Evolutionary conservation across 1,140 invertebrate genomes (phyloP).

Genomic region (Formica selysi): DNA sequence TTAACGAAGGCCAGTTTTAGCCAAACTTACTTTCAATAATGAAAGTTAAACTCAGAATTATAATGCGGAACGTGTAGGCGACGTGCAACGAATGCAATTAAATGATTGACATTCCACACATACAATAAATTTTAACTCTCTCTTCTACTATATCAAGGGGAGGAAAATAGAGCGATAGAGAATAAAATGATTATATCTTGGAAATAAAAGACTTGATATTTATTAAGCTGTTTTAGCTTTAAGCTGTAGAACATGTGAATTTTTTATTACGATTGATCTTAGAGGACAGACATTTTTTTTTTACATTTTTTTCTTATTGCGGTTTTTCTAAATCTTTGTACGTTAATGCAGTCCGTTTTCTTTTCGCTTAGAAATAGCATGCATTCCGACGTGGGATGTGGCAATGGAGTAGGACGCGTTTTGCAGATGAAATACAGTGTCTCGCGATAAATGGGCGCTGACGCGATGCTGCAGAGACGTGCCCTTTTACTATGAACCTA

Average conservation of each 20-base stretch:
- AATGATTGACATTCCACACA: slow-evolving; percentile 21
- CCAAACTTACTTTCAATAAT: slow-evolving; percentile 48
- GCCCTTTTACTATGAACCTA: slow-evolving; percentile 52
- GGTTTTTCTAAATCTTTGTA: not conserved
- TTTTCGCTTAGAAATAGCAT: slow-evolving; percentile 13
- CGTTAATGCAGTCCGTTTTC: slow-evolving; percentile 21
- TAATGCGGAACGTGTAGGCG: not conserved
- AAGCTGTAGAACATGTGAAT: not conserved
- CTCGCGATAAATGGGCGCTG: slow-evolving; percentile 52
- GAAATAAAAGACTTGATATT: not conserved
- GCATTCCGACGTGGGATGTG: not conserved
- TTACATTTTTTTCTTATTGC: not conserved
- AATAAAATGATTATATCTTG: not conserved
- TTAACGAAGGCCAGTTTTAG: not conserved
- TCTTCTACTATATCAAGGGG: not conserved
- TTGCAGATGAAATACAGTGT: slow-evolving; percentile 51
- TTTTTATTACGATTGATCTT: not conserved
- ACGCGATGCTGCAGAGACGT: slow-evolving; percentile 39
- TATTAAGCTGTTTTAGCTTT: not conserved
- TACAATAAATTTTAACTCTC: no score
- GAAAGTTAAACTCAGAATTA: slow-evolving; percentile 28
- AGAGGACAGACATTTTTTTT: no score
- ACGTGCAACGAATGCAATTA: not conserved
- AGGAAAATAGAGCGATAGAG: not conserved
- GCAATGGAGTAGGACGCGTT: slow-evolving; percentile 3